Evolutionary conservation across 2,113 vertebrate genomes (phyloP), one percentile per base, ranked within the genome.

Genomic region (Aix galericulata): DNA sequence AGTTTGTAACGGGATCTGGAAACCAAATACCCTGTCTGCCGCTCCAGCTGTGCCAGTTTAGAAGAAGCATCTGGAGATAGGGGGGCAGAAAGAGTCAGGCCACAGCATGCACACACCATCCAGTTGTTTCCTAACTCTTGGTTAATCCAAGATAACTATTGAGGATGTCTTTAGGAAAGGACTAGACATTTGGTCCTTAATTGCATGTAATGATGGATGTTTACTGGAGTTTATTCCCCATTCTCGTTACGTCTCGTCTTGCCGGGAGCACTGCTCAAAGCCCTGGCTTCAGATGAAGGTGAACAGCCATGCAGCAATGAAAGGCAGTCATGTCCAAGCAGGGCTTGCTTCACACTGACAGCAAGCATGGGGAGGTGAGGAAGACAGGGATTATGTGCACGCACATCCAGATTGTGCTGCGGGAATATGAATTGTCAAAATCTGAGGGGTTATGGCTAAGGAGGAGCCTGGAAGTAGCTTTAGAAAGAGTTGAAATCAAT

Each of bases 31-130:
- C 1, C 50, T 82, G 55, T 26, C 59, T 68, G 42, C 13, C 42
- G 2, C 23, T 46, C 25, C 6, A 3, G 8, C 46, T 72, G 77
- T 17, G 6, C 25, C 36, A n/a, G 7, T 76, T 63, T 0, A 22
- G 14, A 38, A 66, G 16, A 32, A 71, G 9, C 22, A 29, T 38
- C 68, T 86, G 56, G 42, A 75, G 66, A 52, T 13, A 32, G 31
- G 8, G 12, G 27, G 44, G 14, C 48, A 75, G 68, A 80, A 38
- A 25, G 44, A 26, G 27, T 48, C 2, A 8, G 26, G 9, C 69
- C 2, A 0, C 12, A 31, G 22, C 26, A 21, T 13, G 3, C 23
- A 74, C 2, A 2, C 40, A 26, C 7, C 5, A 21, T 13, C 36
- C 20, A 2, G 1, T 58, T 91, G 53, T 59, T 75, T 71, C 15